Evolutionary conservation across 2,888 invertebrate species (phyloP).

Genomic region (Leptinotarsa tumamoca): DNA sequence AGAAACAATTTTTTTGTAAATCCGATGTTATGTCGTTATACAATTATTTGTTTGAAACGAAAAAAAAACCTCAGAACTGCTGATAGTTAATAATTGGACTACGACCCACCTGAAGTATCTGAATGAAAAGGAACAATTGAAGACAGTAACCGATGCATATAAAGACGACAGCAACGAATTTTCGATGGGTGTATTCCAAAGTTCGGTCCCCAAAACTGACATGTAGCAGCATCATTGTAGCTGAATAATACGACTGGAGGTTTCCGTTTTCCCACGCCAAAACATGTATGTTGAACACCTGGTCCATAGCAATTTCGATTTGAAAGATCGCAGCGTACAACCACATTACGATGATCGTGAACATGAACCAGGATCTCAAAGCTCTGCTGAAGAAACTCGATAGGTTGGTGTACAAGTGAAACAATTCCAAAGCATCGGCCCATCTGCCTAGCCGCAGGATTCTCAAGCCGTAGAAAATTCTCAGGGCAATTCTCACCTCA

Average conservation of each 20-base stretch:
- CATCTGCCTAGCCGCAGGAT: slow-evolving; percentile 12
- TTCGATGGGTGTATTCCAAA: background rate
- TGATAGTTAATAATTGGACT: background rate
- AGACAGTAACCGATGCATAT: slow-evolving; percentile 23
- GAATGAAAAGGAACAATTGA: slow-evolving; percentile 38
- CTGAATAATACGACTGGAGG: slow-evolving; percentile 1
- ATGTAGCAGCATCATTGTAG: slow-evolving; percentile 21
- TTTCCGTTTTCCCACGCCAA: background rate
- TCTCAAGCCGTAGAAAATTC: slow-evolving; percentile 1
- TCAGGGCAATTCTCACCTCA: background rate
- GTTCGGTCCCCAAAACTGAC: slow-evolving; percentile 1
- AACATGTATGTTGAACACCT: background rate
- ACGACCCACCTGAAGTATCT: slow-evolving; percentile 48
- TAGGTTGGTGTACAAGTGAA: slow-evolving; percentile 23
- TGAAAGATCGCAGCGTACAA: slow-evolving; percentile 18
- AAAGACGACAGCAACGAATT: slow-evolving; percentile 35
- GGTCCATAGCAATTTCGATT: background rate
- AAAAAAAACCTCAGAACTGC: no score
- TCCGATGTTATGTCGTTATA: no score
- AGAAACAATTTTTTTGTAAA: no score
- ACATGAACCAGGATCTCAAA: background rate
- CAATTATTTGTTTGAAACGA: no score
- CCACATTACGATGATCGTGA: slow-evolving; percentile 6
- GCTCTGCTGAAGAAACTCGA: slow-evolving; percentile 18
- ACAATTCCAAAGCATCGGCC: slow-evolving; percentile 16